Base-by-base conservation (phyloP, 2,797 vertebrate genomes). In the Hoplostethus mediterraneus region DNA sequence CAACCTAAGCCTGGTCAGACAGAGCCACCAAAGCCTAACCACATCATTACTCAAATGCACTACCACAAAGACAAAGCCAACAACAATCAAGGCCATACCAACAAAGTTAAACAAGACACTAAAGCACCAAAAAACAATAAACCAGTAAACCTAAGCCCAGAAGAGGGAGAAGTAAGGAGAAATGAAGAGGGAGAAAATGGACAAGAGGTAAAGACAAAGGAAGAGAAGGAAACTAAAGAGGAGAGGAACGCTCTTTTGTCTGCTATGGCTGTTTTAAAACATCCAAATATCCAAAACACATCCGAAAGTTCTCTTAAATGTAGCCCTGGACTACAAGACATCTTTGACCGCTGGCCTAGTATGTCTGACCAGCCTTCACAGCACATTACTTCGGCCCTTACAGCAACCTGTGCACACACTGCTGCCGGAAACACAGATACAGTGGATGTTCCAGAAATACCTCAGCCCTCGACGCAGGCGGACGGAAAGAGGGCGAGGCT, bases 321-420 rank as follows among this genome's bases (percentile, higher is more conserved):
- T 83, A 99, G 96, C 77, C 96, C 96, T 51, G 96, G 94, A 77
- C 84, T 98, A 74, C 95, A 97, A 73, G 96, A 95, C 40, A 87
- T 97, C 64, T 95, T 99, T 83, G 97, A 99, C 80, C 92, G 93
- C 57, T 97, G 96, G 93, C 91, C 95, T 4, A 96, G 92, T 71
- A 93, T 95, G 87, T 94, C 94, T 57, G 94, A 91, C 59, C 91
- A 87, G 57, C 69, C 81, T 66, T 85, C 79, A 71, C 73, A 80
- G 45, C 83, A 72, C 72, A n/a, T 68, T 11, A 21, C 73, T 17
- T 8, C 38, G n/a, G 70, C 44, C 56, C 49, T 53, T 3, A 9
- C 56, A 55, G 9, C 40, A 16, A 9, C 16, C 56, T 71, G 67
- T 16, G 77, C 7, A 3, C 67, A 57, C 42, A 1, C 60, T 30